Percentiles rank a stretch among this genome's conserved stretches.
These are phyloP conservation scores for Cyanocitta stelleri DNA, from an alignment of 2,113 vertebrate genomes.

Conservation along the genomic window DNA sequence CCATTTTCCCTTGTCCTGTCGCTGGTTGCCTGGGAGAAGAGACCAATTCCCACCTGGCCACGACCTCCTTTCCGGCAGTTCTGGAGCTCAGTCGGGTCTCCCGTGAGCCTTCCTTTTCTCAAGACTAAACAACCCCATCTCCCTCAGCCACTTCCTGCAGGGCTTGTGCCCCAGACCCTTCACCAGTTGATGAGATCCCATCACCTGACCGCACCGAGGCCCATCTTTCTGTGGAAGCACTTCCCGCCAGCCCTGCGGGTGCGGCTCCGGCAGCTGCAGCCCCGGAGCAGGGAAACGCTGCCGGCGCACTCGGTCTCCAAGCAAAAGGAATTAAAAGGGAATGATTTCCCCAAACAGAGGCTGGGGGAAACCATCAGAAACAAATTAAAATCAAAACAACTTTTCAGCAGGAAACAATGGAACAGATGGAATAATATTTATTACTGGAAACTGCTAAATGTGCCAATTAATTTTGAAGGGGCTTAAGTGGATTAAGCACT, in stretches of 20 bases:
- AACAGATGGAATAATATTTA: slow-evolving; percentile 38
- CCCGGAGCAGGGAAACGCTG: background rate
- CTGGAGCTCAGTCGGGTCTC: accelerated
- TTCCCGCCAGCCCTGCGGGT: background rate
- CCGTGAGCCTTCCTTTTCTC: background rate
- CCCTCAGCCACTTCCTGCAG: background rate
- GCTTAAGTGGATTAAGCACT: background rate
- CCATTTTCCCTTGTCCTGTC: background rate
- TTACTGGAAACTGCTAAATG: slow-evolving; percentile 33
- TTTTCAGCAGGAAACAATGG: slow-evolving; percentile 19
- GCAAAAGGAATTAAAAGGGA: background rate
- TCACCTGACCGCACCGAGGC: accelerated
- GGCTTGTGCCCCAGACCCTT: background rate
- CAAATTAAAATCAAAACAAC: slow-evolving; percentile 43
- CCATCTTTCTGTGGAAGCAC: accelerated
- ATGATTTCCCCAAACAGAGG: slow-evolving; percentile 7
- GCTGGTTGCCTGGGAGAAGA: background rate
- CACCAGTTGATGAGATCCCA: accelerated
- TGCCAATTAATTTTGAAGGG: slow-evolving; percentile 34
- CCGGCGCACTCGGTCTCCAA: background rate
- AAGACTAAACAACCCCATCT: background rate
- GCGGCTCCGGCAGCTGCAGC: background rate
- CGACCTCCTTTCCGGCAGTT: accelerated
- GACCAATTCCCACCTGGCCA: background rate
- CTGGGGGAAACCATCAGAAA: slow-evolving; percentile 16